Percentiles rank a stretch among this genome's conserved stretches.
Evolutionary conservation across 1,140 invertebrate genomes (phyloP).

Genomic region (Drosophila quadrilineata): DNA sequence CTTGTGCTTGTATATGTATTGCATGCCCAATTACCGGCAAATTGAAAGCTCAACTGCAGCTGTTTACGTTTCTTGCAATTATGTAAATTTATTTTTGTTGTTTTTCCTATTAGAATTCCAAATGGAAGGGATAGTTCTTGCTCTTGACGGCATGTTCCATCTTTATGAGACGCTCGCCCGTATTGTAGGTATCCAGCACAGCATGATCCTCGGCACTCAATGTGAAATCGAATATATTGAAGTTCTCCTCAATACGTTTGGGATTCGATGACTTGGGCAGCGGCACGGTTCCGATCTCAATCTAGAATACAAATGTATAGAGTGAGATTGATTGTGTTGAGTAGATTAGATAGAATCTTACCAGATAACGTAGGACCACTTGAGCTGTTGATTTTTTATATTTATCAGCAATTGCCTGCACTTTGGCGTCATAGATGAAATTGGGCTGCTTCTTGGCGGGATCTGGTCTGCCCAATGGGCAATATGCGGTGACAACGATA

Average conservation of each 20-base stretch:
- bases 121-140: constrained; percentile 85
- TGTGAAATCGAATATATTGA: constrained; percentile 89
- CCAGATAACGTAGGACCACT: constrained; percentile 84
- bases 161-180: constrained; percentile 73
- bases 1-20: neutral
- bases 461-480: constrained; percentile 89
- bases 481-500: constrained; percentile 89
- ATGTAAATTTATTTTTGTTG: neutral
- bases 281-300: constrained; percentile 88
- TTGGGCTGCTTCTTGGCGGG: constrained; percentile 86
- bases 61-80: neutral
- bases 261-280: constrained; percentile 92
- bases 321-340: neutral
- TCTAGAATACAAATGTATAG: constrained; percentile 80
- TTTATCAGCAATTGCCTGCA: constrained; percentile 85
- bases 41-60: neutral
- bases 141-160: constrained; percentile 81
- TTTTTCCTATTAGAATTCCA: constrained; percentile 80
- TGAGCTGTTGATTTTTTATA: constrained; percentile 89
- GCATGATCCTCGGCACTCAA: constrained; percentile 84
- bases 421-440: constrained; percentile 85
- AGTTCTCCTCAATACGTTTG: constrained; percentile 88
- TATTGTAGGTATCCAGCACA: constrained; percentile 84
- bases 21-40: neutral
- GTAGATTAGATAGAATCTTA: constrained; percentile 81